Evolutionary conservation across 2,113 vertebrate species (phyloP).

Genomic region (Rhynchopsitta pachyrhyncha): DNA sequence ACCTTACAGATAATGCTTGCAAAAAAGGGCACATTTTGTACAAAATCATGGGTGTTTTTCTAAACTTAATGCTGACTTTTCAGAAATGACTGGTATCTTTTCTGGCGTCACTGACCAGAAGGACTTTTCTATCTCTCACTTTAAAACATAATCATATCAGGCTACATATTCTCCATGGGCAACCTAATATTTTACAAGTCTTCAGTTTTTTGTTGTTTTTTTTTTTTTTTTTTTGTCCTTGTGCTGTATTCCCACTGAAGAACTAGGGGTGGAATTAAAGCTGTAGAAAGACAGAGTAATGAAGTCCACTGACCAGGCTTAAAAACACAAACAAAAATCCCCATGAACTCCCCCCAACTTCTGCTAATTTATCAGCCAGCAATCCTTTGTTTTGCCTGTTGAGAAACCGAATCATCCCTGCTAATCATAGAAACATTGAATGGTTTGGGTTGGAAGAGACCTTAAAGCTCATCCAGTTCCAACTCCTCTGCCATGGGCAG

Average conservation of each 20-base stretch:
- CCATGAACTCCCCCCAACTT: neutral
- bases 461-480: neutral
- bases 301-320: neutral
- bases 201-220: too few relatives aligned
- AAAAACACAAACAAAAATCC: neutral
- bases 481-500: neutral
- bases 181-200: neutral
- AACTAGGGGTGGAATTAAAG: neutral
- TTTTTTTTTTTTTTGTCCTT: neutral
- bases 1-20: neutral
- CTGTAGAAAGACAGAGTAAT: too few relatives aligned
- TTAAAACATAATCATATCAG: fast-evolving
- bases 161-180: too few relatives aligned
- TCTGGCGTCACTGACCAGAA: neutral
- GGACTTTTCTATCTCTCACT: neutral
- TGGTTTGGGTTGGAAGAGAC: neutral
- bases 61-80: neutral
- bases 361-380: neutral
- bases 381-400: neutral
- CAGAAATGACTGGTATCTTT: neutral
- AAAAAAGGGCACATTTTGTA: neutral
- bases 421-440: neutral
- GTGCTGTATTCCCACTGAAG: neutral
- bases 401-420: fast-evolving
- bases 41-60: neutral